Evolutionary conservation across 1,140 invertebrate genomes (phyloP).

Genomic region (Ectropis grisescens): DNA sequence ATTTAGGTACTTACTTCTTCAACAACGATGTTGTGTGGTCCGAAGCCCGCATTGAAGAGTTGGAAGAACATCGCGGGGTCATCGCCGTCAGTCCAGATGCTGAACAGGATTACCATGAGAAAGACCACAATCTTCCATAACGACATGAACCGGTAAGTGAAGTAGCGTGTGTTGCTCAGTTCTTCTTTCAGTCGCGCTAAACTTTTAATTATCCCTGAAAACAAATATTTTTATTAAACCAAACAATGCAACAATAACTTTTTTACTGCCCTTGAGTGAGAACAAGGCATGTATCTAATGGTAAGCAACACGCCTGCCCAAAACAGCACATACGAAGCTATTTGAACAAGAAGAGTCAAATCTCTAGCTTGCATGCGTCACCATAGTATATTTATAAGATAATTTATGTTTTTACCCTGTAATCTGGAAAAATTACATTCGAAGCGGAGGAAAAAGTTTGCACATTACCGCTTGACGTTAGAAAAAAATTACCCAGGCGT

Average conservation of each 20-base stretch:
- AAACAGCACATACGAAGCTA: no score
- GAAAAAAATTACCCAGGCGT: no score
- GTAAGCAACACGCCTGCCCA: no score
- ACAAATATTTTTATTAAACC: conserved; percentile 14
- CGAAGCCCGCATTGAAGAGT: conserved; percentile 81
- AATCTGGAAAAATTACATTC: no score
- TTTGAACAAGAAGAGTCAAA: no score
- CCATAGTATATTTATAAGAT: background rate
- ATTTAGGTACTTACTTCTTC: conserved; percentile 78
- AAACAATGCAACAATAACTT: background rate
- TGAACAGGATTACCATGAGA: conserved; percentile 79
- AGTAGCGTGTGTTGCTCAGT: conserved; percentile 85
- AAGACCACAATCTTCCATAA: conserved; percentile 90
- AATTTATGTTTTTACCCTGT: background rate
- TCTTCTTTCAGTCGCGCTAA: conserved; percentile 87
- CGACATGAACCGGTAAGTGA: conserved; percentile 89
- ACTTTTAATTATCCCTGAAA: conserved; percentile 81
- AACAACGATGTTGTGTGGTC: conserved; percentile 83
- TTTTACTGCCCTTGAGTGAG: background rate
- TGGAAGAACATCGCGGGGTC: conserved; percentile 84
- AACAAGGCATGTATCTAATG: no score
- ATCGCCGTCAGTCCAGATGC: conserved; percentile 81
- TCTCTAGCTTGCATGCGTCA: no score
- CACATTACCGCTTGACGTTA: no score
- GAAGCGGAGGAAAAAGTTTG: no score